Conservation (phyloP, 1,140 invertebrate species). For the Papilio machaon region DNA sequence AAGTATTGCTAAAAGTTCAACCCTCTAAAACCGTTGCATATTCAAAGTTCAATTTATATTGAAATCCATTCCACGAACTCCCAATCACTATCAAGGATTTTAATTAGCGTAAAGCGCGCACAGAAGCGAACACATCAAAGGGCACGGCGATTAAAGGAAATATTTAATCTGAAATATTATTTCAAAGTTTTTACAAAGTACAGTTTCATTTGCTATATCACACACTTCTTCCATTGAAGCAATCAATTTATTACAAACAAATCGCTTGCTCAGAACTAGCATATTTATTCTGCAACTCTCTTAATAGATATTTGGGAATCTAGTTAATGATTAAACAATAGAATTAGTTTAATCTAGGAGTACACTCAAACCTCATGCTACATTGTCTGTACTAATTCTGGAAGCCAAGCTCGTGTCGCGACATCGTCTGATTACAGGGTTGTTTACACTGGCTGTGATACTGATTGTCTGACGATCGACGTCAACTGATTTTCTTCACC, state of each 20-base stretch:
- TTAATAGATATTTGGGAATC: not conserved
- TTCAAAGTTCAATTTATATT: conserved; percentile 28
- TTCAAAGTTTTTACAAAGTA: conserved; percentile 7
- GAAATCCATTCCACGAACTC: conserved; percentile 21
- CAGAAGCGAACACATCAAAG: conserved; percentile 30
- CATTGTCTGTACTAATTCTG: conserved; percentile 4
- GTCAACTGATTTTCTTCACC: not conserved
- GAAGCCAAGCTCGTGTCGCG: not conserved
- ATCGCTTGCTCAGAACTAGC: not conserved
- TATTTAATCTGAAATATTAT: not conserved
- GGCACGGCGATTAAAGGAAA: conserved; percentile 11
- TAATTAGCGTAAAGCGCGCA: conserved; percentile 31
- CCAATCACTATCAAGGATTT: conserved; percentile 10
- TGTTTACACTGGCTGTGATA: not conserved
- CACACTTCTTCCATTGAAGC: no score
- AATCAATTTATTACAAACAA: not conserved
- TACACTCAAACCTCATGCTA: not conserved
- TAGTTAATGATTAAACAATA: not conserved
- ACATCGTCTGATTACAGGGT: conserved; percentile 14
- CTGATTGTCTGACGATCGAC: not conserved
- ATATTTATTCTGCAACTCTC: not conserved
- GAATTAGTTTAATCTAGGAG: not conserved
- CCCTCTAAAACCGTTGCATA: conserved; percentile 30
- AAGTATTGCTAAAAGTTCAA: conserved; percentile 20
- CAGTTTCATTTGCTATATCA: not conserved